Evolutionary conservation across 2,113 vertebrate genomes (phyloP).

Genomic region (Panurus biarmicus): DNA sequence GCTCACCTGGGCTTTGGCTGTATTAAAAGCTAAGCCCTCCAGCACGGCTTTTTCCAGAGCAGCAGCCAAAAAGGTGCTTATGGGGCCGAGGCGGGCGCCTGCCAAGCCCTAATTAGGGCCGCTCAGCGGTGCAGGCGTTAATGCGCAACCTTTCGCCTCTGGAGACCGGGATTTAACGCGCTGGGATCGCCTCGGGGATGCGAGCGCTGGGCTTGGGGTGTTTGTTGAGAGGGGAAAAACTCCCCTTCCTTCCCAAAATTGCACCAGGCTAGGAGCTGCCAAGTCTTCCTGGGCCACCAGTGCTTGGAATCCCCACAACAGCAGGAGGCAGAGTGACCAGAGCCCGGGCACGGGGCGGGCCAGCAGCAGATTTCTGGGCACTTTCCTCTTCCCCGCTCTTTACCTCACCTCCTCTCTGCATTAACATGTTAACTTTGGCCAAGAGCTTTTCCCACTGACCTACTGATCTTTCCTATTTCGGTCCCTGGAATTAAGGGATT

Average conservation of each 20-base stretch:
- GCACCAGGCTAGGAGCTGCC: fast-evolving
- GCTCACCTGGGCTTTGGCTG: constrained; percentile 8
- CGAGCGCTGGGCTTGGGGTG: fast-evolving
- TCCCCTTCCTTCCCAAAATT: not conserved
- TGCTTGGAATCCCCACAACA: fast-evolving
- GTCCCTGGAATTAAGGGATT: constrained; percentile 58
- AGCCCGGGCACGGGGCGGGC: fast-evolving
- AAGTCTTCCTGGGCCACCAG: fast-evolving
- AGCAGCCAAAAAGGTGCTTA: constrained; percentile 51
- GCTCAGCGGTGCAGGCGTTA: not conserved
- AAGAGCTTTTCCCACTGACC: constrained; percentile 62
- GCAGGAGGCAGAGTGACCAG: fast-evolving
- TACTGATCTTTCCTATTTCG: constrained; percentile 65
- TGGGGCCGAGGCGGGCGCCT: not conserved
- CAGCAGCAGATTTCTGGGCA: not conserved
- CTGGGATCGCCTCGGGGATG: fast-evolving
- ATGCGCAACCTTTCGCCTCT: not conserved
- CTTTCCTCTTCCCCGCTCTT: not conserved
- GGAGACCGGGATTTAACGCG: not conserved
- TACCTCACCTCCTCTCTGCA: not conserved
- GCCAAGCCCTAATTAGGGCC: constrained; percentile 43
- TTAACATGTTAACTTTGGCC: constrained; percentile 25
- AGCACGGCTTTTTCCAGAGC: constrained; percentile 35
- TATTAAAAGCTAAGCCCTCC: constrained; percentile 29
- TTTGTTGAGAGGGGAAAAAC: not conserved